phyloP scores from a whole-genome alignment of 2,888 invertebrate species.

The Venusia cambrica region DNA sequence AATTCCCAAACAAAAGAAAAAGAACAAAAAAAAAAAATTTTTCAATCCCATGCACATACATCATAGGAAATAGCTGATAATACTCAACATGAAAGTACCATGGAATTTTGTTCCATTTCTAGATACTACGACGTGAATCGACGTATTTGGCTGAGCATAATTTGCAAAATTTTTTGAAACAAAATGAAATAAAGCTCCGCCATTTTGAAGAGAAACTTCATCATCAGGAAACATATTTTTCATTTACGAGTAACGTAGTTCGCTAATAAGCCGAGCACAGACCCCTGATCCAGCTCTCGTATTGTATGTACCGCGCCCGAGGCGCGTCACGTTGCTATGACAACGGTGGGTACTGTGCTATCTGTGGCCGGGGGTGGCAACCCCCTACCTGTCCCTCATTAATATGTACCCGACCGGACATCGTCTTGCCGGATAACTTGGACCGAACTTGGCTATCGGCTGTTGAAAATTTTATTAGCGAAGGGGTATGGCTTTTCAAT shows the following conservation, averaged over 20 bases:
- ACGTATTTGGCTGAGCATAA: no score
- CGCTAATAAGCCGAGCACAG: constrained; percentile 24
- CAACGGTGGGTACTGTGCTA: constrained; percentile 38
- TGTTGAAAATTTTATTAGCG: constrained; percentile 48
- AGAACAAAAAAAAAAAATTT: no score
- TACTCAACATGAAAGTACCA: no score
- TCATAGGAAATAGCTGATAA: no score
- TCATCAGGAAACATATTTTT: no score
- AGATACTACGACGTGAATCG: no score
- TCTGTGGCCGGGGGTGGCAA: constrained; percentile 27
- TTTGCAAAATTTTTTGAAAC: no score
- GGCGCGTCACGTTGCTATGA: constrained; percentile 72
- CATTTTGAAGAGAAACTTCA: no score
- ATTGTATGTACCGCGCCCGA: constrained; percentile 54
- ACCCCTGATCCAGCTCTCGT: constrained; percentile 49
- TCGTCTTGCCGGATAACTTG: constrained; percentile 56
- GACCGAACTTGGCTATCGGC: constrained; percentile 38
- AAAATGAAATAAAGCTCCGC: no score
- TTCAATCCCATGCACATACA: no score
- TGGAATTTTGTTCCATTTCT: no score
- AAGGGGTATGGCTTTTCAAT: constrained; percentile 6
- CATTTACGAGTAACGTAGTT: constrained; percentile 13
- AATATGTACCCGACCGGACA: constrained; percentile 74
- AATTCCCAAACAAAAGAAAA: no score
- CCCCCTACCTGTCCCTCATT: constrained; percentile 66